phyloP scores from a whole-genome alignment of 2,797 vertebrate genomes.

The Dicrostonyx torquatus region DNA sequence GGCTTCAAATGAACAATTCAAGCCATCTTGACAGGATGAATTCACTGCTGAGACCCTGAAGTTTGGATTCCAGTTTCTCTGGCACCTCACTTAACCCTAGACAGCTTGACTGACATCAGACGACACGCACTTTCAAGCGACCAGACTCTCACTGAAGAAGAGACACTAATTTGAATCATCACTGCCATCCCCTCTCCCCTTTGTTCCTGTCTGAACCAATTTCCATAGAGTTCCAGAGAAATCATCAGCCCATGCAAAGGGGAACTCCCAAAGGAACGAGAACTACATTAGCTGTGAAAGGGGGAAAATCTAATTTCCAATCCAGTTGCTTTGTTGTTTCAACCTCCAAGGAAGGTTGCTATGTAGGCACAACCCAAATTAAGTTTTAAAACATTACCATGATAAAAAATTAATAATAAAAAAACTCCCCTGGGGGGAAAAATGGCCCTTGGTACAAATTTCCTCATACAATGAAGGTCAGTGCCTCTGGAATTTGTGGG shows the following conservation, averaged over 20 bases:
- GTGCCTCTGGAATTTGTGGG: slow-evolving; percentile 47
- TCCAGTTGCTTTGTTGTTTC: slow-evolving; percentile 78
- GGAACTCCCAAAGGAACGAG: slow-evolving; percentile 76
- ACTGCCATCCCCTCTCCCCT: slow-evolving; percentile 72
- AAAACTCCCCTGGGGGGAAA: slow-evolving; percentile 54
- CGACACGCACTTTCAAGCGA: slow-evolving; percentile 47
- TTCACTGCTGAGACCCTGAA: slow-evolving; percentile 18
- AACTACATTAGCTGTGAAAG: slow-evolving; percentile 76
- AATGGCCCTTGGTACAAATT: slow-evolving; percentile 67
- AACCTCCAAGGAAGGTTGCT: slow-evolving; percentile 79
- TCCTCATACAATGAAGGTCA: slow-evolving; percentile 56
- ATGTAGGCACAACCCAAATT: slow-evolving; percentile 77
- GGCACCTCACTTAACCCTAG: slow-evolving; percentile 67
- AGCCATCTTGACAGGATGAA: slow-evolving; percentile 63
- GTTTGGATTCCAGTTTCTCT: slow-evolving; percentile 51
- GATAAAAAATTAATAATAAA: slow-evolving; percentile 70
- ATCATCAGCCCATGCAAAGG: slow-evolving; percentile 80
- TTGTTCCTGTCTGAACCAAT: slow-evolving; percentile 83
- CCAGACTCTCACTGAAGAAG: slow-evolving; percentile 62
- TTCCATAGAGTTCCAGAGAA: slow-evolving; percentile 82
- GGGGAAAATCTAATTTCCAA: slow-evolving; percentile 80
- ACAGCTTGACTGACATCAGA: slow-evolving; percentile 16
- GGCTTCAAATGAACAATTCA: slow-evolving; percentile 70
- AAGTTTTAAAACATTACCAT: slow-evolving; percentile 72
- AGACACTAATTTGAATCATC: slow-evolving; percentile 81